Base-by-base conservation (phyloP, 2,888 invertebrate species). In the Gymnocheta viridis region DNA sequence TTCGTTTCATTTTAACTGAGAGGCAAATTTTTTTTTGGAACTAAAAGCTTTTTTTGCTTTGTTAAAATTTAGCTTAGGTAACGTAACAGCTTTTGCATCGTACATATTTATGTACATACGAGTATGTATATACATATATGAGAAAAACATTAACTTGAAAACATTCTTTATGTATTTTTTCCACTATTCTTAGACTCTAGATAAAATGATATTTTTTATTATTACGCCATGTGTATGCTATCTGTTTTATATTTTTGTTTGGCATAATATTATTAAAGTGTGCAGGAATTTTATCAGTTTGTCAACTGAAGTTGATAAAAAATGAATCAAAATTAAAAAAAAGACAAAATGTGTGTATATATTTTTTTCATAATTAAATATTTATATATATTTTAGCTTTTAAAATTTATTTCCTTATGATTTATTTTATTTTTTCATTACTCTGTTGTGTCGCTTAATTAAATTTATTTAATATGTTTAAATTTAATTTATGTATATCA, bases 401-500 rank as follows among this genome's bases (percentile, higher is more conserved):
- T 9, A 2, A 9, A 47, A 47, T 9, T 19, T 47, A 22, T 22
- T 41, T 47, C 22, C 47, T 47, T 22, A 47, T 47, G 47, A 47
- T 47, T 47, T 47, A 47, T 19, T 17, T 22, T 38, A 9, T 17
- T 22, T 7, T 47, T 47, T 17, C 41, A n/a, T 9, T 41, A 17
- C 17, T 44, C 2, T 10, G 10, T 47, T 47, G 22, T 32, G 32
- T 22, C 4, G 47, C 14, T 14, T 27, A 27, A 27, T 27, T 24
- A n/a, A 27, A 27, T 51, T 35, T 32, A 73, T 56, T 67, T 49
- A 49, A 7, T 22, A 14, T 22, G 14, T 58, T 67, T 47, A 27
- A 41, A 44, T 64, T 35, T 41, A 38, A 60, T 58, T 60, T 49
- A 38, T n/a, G n/a, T n/a, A n/a, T 60, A 49, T 69, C 77, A 69